Conservation (phyloP, 2,113 vertebrate genomes). For the Dendrocopos noguchii region DNA sequence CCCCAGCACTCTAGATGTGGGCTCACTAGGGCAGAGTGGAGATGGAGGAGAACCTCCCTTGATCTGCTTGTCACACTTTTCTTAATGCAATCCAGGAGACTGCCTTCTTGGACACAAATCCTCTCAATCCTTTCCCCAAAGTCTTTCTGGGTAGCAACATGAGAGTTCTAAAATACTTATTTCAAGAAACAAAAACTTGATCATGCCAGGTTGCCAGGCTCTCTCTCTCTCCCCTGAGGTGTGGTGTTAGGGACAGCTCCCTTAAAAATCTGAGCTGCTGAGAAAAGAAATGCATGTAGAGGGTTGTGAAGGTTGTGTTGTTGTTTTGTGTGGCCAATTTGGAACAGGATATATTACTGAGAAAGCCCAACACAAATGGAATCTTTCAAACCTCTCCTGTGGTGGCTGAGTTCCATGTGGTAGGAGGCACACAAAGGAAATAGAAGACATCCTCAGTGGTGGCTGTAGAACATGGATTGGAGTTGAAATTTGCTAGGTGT, state of each 20-base stretch:
- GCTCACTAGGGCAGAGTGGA: too few species aligned
- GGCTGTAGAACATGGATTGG: neutral
- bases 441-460: neutral
- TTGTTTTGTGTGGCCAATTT: neutral
- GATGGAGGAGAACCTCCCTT: too few species aligned
- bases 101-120: too few species aligned
- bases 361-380: neutral
- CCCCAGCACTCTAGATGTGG: too few species aligned
- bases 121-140: neutral
- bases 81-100: too few species aligned
- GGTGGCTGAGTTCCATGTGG: neutral
- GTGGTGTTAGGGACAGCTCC: neutral
- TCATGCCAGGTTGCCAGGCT: neutral
- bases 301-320: neutral
- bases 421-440: neutral
- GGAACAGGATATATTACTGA: neutral
- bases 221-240: neutral
- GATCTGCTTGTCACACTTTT: neutral
- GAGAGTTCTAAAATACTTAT: neutral
- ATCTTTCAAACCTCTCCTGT: neutral
- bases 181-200: neutral
- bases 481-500: neutral
- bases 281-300: neutral
- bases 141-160: neutral
- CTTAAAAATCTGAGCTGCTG: neutral